Conservation (phyloP, 2,888 invertebrate species). For the Dinocampus coccinellae region DNA sequence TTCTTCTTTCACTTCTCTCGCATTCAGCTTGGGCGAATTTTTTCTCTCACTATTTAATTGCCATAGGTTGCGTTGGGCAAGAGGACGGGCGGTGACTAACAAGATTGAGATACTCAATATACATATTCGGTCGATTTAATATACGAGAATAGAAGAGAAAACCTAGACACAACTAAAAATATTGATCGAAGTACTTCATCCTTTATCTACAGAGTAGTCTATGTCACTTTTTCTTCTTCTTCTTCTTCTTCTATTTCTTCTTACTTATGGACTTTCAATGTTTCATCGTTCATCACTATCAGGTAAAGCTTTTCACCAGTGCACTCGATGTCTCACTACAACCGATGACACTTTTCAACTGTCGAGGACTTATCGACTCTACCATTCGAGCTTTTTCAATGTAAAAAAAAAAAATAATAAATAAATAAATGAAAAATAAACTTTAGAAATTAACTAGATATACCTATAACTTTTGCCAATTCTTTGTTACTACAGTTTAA, state of each 20-base stretch:
- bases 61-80: no score
- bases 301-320: neutral
- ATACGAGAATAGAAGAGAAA: neutral
- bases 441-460: neutral
- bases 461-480: neutral
- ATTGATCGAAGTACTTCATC: neutral
- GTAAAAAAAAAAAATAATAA: neutral
- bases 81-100: neutral
- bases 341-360: neutral
- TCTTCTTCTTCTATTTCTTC: neutral
- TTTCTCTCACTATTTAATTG: neutral
- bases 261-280: neutral
- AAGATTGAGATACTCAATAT: neutral
- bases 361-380: neutral
- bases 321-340: neutral
- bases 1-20: neutral
- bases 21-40: neutral
- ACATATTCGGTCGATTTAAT: neutral
- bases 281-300: neutral
- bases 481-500: neutral
- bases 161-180: neutral
- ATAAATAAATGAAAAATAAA: no score
- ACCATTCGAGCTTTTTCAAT: neutral
- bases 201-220: neutral
- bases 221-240: neutral